Evolutionary conservation across 2,888 invertebrate genomes (phyloP).

Genomic region (Pammene aurita): DNA sequence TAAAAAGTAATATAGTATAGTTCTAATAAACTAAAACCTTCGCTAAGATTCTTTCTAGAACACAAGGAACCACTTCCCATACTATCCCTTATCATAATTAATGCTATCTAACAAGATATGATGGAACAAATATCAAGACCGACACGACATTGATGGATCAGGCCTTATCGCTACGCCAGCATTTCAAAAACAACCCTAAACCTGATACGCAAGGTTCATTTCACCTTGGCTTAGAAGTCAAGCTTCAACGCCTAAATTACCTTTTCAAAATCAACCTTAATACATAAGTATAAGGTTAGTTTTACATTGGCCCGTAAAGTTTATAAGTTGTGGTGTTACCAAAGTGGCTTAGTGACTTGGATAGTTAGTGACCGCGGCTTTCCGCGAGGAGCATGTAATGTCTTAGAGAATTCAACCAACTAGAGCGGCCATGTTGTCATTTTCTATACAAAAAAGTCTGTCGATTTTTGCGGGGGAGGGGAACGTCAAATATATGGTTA

Average conservation of each 20-base stretch:
- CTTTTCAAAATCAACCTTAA: background rate
- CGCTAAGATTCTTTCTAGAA: no score
- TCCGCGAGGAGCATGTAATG: conserved; percentile 1
- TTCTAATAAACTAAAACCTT: no score
- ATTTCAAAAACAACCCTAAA: background rate
- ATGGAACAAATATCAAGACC: conserved; percentile 15
- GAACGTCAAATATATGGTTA: no score
- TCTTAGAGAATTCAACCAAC: no score
- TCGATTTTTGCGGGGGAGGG: no score
- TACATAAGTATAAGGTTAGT: background rate
- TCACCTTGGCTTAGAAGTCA: background rate
- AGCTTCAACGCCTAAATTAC: background rate
- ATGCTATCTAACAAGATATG: conserved; percentile 23
- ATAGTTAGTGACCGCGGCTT: conserved; percentile 7
- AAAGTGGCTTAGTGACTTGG: conserved; percentile 17
- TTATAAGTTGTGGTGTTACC: conserved; percentile 17
- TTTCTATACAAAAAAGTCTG: no score
- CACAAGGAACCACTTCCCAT: background rate
- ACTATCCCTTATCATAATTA: conserved; percentile 22
- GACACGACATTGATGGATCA: conserved; percentile 27
- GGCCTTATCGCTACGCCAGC: background rate
- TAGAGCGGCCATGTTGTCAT: no score
- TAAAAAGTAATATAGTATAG: no score
- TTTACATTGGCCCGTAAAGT: background rate
- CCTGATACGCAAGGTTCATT: background rate